A percentile compares a stretch with the other conserved stretches of the same genome.
Conservation (phyloP, 2,888 invertebrate species). For the Ophion slaviceki region DNA sequence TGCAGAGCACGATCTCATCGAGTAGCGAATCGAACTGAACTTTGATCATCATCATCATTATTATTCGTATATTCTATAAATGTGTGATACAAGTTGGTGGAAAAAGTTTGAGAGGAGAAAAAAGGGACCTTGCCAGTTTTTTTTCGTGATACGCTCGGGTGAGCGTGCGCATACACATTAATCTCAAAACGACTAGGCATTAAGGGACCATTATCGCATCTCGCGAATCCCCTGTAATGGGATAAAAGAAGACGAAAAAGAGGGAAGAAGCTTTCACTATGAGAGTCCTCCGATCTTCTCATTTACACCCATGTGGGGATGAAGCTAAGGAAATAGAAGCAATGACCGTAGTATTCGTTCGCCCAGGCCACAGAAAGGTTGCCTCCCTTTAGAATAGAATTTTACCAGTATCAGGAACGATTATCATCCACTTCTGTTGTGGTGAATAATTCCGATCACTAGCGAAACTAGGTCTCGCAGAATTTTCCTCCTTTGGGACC, state of each 20-base stretch:
- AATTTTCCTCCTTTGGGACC: constrained; percentile 13
- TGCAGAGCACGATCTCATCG: constrained; percentile 44
- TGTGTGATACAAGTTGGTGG: not conserved
- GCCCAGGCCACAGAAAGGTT: not conserved
- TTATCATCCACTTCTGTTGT: constrained; percentile 11
- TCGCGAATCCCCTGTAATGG: constrained; percentile 17
- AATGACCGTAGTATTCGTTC: not conserved
- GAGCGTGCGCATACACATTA: constrained; percentile 32
- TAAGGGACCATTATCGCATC: constrained; percentile 50
- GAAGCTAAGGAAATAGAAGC: constrained; percentile 8
- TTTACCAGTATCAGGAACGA: constrained; percentile 8
- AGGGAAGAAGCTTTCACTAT: constrained; percentile 4
- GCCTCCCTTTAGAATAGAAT: not conserved
- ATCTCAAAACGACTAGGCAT: constrained; percentile 20
- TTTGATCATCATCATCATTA: constrained; percentile 8
- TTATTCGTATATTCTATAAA: constrained; percentile 15
- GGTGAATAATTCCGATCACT: not conserved
- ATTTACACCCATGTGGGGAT: not conserved
- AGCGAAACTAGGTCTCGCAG: not conserved
- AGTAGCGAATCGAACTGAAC: constrained; percentile 15
- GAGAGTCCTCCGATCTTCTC: not conserved
- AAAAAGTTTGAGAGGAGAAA: not conserved
- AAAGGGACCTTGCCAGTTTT: not conserved
- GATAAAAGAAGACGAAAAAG: not conserved
- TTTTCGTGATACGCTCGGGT: constrained; percentile 35